Percentiles rank a stretch among this genome's conserved stretches.
phyloP scores from a whole-genome alignment of 2,888 invertebrate genomes.

The Noctua janthe region DNA sequence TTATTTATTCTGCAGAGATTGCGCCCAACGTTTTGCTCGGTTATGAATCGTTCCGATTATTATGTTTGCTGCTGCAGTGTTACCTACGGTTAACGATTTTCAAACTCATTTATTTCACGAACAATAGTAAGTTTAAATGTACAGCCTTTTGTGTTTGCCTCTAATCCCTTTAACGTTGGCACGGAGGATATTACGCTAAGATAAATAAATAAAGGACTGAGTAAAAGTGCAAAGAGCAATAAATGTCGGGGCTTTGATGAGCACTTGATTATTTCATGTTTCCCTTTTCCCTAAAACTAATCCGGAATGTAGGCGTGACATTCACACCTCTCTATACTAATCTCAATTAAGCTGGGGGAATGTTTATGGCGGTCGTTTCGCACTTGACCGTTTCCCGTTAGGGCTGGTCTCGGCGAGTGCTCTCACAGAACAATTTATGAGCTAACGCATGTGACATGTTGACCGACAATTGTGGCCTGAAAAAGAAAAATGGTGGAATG shows the following conservation, averaged over 20 bases:
- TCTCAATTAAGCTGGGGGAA: conserved; percentile 62
- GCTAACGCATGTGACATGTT: conserved; percentile 42
- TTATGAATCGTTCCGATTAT: conserved; percentile 63
- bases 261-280: conserved; percentile 58
- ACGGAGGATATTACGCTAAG: conserved; percentile 28
- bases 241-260: conserved; percentile 55
- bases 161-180: conserved; percentile 31
- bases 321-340: conserved; percentile 63
- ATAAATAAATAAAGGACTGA: conserved; percentile 40
- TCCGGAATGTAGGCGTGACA: conserved; percentile 50
- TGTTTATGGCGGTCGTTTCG: conserved; percentile 67
- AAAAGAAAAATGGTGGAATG: conserved; percentile 41
- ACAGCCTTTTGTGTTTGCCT: conserved; percentile 36
- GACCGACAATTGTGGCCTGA: conserved; percentile 36
- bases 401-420: conserved; percentile 50
- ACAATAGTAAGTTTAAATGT: conserved; percentile 37
- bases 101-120: conserved; percentile 43
- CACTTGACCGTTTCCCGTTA: conserved; percentile 67
- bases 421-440: conserved; percentile 62
- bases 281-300: conserved; percentile 54
- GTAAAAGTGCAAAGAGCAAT: conserved; percentile 52
- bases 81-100: conserved; percentile 36
- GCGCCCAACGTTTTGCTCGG: conserved; percentile 55
- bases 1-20: conserved; percentile 64
- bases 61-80: conserved; percentile 52